Evolutionary conservation across 2,113 vertebrate genomes (phyloP), one percentile per base, ranked within the genome.

Genomic region (Lycocorax pyrrhopterus): DNA sequence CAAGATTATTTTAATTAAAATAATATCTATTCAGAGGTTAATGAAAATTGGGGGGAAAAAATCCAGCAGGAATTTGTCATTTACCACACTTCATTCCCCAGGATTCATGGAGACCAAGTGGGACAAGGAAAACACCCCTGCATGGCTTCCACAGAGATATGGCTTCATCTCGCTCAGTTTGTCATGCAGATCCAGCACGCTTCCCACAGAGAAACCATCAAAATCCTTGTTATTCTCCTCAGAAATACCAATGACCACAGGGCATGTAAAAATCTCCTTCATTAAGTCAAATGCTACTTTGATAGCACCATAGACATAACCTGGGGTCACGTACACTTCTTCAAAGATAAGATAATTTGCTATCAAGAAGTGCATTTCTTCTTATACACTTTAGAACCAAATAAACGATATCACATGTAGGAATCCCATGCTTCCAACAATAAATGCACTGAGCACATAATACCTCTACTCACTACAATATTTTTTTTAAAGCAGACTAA

Each of bases 1-100:
- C 94, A 95, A 84, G 66, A 87, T 72, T 93, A 89, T 87, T 95
- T 95, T 92, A 87, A 96, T 94, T 94, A 84, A 96, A 84, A 93
- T 64, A 92, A 29, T 82, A 87, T 66, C 84, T 84, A 53, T 69
- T 69, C 32, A 82, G 76, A 95, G 89, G 94, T 93, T 96, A 96
- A 96, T 95, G 86, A 95, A 89, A 90, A 84, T 12, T 30, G 32
- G n/a, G 33, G 5, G 35, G 53, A 23, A 71, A 90, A 95, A 89
- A 4, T 78, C 69, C 73, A 84, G 6, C 18, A 35, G 44, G 53
- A 79, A 51, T 69, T 68, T 94, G 49, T 87, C 84, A 84, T 76
- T 58, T 7, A 5, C 58, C 53, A 29, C 52, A 79, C 55, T 84
- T 80, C 49, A 51, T 60, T n/a, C 16, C n/a, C 20, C 32, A 27